These are phyloP conservation scores for Patagioenas fasciata DNA, from an alignment of 2,113 vertebrate genomes.

Conservation along the genomic window DNA sequence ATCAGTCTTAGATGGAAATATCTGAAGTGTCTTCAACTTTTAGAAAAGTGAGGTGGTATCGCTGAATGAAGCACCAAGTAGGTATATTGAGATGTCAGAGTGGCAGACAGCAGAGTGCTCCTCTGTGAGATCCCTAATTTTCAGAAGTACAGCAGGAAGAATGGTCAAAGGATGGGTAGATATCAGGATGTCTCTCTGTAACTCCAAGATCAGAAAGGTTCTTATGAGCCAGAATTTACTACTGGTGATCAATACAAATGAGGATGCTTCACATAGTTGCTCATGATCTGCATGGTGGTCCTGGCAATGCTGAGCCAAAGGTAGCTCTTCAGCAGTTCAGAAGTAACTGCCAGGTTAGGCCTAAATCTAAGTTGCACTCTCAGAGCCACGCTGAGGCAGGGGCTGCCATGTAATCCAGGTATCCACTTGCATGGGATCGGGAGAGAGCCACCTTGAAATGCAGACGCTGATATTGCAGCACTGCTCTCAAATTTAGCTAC, in stretches of 20 bases:
- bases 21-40: background rate
- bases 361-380: background rate
- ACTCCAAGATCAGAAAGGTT: background rate
- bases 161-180: background rate
- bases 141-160: background rate
- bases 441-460: background rate
- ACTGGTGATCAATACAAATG: background rate
- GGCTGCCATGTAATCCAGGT: background rate
- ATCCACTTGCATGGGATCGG: background rate
- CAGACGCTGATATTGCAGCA: background rate
- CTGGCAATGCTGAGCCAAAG: background rate
- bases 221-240: background rate
- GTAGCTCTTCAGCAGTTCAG: background rate
- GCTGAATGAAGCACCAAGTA: background rate
- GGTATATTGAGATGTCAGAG: background rate
- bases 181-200: background rate
- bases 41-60: background rate
- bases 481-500: background rate
- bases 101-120: background rate
- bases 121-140: background rate
- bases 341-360: background rate
- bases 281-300: background rate
- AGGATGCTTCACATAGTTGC: background rate
- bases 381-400: background rate
- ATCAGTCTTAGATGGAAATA: background rate